These are phyloP conservation scores for Oryzias melastigma DNA, from an alignment of 2,113 vertebrate genomes.

Conservation along the genomic window DNA sequence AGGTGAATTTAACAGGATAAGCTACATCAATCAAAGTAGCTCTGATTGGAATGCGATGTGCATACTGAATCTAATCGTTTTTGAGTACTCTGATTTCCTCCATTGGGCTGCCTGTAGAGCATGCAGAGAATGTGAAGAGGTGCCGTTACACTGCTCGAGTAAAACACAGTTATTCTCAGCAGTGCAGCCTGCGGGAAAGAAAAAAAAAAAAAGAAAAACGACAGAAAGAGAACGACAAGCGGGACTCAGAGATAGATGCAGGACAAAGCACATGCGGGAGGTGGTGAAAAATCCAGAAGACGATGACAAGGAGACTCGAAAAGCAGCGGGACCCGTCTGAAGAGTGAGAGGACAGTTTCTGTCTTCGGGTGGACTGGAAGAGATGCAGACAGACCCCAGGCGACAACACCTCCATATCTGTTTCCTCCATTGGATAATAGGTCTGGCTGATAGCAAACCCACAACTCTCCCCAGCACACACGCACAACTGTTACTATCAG, in stretches of 20 bases:
- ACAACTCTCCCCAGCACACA: conserved; percentile 11
- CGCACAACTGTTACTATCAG: conserved; percentile 20
- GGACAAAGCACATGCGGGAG: conserved; percentile 1
- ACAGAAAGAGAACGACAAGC: conserved; percentile 18
- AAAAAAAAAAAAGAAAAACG: conserved; percentile 4
- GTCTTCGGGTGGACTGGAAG: conserved; percentile 20
- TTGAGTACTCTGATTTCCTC: conserved; percentile 72
- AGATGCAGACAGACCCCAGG: conserved; percentile 31
- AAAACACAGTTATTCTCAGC: conserved; percentile 23
- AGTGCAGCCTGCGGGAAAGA: conserved; percentile 12
- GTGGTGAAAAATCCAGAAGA: conserved; percentile 1
- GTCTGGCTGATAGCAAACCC: conserved; percentile 41
- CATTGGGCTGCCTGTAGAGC: conserved; percentile 70
- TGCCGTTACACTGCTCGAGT: conserved; percentile 47
- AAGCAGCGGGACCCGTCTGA: conserved; percentile 28
- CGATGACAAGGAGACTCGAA: conserved; percentile 34
- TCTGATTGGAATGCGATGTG: conserved; percentile 57
- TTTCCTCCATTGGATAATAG: conserved; percentile 57
- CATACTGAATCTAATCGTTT: conserved; percentile 63
- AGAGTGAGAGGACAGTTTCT: conserved; percentile 31
- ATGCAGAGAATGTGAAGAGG: conserved; percentile 61
- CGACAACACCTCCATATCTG: conserved; percentile 45
- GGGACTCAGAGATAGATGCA: conserved; percentile 17
- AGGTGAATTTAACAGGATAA: conserved; percentile 36
- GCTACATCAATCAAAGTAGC: conserved; percentile 39